These are phyloP conservation scores for Apodemus sylvaticus DNA, from an alignment of 2,113 vertebrate species.

Conservation along the genomic window DNA sequence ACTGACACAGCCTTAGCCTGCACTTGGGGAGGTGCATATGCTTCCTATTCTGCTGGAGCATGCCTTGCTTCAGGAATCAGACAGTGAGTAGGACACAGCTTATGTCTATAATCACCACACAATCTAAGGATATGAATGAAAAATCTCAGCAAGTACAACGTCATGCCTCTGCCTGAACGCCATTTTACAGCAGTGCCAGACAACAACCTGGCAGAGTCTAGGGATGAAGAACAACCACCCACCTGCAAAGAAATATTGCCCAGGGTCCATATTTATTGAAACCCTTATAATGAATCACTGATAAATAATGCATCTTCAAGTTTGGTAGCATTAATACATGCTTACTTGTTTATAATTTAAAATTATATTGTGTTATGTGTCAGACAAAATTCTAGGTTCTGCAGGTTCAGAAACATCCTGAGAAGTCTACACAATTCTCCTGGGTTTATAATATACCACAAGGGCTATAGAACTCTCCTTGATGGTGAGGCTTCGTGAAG, in stretches of 20 bases:
- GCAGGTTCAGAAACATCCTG: neutral
- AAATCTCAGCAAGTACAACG: neutral
- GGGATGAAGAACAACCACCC: neutral
- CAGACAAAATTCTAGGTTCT: neutral
- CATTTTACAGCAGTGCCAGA: neutral
- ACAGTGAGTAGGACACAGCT: neutral
- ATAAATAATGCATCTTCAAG: neutral
- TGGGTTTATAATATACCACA: neutral
- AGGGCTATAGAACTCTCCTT: neutral
- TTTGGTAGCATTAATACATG: neutral
- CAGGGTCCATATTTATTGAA: neutral
- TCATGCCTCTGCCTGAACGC: neutral
- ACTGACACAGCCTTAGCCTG: neutral
- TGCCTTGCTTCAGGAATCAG: neutral
- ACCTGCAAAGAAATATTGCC: neutral
- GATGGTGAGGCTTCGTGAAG: neutral
- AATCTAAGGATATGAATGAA: neutral
- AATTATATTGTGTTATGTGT: neutral
- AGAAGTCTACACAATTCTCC: neutral
- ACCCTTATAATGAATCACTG: neutral
- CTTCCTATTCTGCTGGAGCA: neutral
- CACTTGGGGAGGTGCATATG: neutral
- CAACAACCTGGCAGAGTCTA: neutral
- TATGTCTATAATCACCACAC: neutral
- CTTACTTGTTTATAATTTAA: slow-evolving; percentile 7